A percentile compares a stretch with the other conserved stretches of the same genome.
Evolutionary conservation across 1,140 invertebrate species (phyloP).

Genomic region (Drosophila nannoptera): DNA sequence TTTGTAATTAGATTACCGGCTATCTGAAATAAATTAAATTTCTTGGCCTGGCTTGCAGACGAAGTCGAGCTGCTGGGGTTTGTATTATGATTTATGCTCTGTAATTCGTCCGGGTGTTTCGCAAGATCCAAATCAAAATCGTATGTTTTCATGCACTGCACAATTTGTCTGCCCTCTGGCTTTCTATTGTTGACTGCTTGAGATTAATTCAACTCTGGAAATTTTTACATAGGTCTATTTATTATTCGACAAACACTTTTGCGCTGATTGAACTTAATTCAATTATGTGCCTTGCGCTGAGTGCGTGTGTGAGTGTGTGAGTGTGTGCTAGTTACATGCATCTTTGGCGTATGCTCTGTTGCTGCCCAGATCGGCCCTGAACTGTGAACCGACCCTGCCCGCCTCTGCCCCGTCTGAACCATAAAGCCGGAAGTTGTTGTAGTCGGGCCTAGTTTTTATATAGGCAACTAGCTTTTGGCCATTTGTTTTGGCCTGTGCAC

Average conservation of each 20-base stretch:
- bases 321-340: constrained; percentile 51
- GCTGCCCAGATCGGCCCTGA: constrained; percentile 21
- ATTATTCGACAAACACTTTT: constrained; percentile 57
- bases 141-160: no score
- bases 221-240: constrained; percentile 24
- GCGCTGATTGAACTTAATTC: constrained; percentile 71
- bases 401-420: constrained; percentile 5
- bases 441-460: constrained; percentile 26
- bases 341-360: constrained; percentile 7
- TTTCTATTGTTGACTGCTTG: constrained; percentile 36
- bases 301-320: constrained; percentile 12
- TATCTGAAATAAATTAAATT: no score
- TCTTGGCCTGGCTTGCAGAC: no score
- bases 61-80: no score
- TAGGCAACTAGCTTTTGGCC: constrained; percentile 15
- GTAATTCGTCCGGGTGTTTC: no score
- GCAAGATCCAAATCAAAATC: no score
- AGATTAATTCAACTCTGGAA: constrained; percentile 68
- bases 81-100: no score
- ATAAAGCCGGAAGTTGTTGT: constrained; percentile 43
- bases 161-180: no score
- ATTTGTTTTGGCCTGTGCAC: constrained; percentile 44
- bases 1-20: no score
- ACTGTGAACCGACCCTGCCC: constrained; percentile 26
- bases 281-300: constrained; percentile 51